phyloP scores from a whole-genome alignment of 1,140 invertebrate species.

The Drosophila micromelanica region DNA sequence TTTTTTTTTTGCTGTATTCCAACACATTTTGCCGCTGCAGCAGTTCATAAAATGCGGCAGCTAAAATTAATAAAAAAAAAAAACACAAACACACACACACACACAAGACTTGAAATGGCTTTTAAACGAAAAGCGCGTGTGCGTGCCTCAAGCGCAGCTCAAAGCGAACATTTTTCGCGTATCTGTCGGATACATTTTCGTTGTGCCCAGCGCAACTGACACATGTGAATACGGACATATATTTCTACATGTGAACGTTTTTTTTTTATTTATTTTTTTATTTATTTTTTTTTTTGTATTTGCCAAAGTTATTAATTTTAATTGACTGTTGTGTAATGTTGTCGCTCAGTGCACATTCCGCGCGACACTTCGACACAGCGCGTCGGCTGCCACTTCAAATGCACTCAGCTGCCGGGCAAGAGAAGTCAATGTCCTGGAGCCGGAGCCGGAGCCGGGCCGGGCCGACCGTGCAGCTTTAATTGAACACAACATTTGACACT shows the following conservation, averaged over 20 bases:
- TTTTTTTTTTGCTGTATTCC: conserved; percentile 22
- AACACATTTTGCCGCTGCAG: conserved; percentile 16
- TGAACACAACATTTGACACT: conserved; percentile 61
- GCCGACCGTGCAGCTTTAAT: conserved; percentile 62
- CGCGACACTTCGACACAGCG: conserved; percentile 55
- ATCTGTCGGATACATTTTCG: conserved; percentile 76
- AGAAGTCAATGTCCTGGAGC: conserved; percentile 62
- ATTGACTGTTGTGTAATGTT: conserved; percentile 81
- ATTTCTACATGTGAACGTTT: not conserved
- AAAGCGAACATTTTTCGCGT: conserved; percentile 46
- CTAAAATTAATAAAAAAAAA: conserved; percentile 68
- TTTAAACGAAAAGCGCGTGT: conserved; percentile 73
- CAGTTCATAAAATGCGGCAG: conserved; percentile 42
- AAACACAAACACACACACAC: conserved; percentile 2
- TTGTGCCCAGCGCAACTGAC: conserved; percentile 48
- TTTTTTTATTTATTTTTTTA: conserved; percentile 15
- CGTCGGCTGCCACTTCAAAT: conserved; percentile 61
- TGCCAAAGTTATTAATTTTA: conserved; percentile 82
- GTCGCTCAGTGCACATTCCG: conserved; percentile 57
- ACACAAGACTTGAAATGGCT: conserved; percentile 45
- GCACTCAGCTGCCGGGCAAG: conserved; percentile 18
- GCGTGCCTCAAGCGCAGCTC: conserved; percentile 63
- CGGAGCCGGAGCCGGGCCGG: conserved; percentile 34
- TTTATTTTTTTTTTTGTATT: conserved; percentile 38
- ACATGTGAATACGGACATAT: conserved; percentile 58